Base-by-base conservation (phyloP, 92 coral and sea anemone species). In the Palythoa grandiflora region DNA sequence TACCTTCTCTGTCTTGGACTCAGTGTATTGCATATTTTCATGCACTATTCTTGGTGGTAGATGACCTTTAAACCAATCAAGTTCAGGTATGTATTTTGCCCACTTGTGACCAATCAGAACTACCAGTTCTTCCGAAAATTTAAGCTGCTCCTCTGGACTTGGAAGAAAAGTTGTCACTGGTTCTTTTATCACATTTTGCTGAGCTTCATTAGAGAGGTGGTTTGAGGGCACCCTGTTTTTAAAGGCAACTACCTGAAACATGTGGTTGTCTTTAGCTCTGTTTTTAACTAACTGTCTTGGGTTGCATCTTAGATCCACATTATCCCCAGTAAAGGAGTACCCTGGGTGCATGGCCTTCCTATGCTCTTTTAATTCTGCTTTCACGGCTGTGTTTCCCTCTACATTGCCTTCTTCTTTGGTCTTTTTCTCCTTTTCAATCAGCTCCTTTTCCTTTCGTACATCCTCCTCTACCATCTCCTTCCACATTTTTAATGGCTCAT, bases 271-370 rank as follows among this genome's bases (percentile, higher is more conserved):
- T 68, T 90, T 90, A 83, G 73, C 81, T 15, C 78, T 83, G 51
- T 90, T 90, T 84, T 13, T 50, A 60, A 38, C 36, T 36, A 78
- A 12, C 53, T 40, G 44, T n/a, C 68, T 78, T 2, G 44, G 60
- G 12, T 17, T 3, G 75, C 48, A 73, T 55, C 40, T 17, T 9
- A 78, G 3, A 9, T 15, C 53, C 71, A 74, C 79, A 74, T 39
- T 74, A 20, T 92, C 94, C 10, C 94, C 92, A 48, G 92, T 89
- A 17, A 92, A 89, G 11, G 94, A 89, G 68, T 92, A 92, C 1
- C 94, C 92, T 63, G 92, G 91, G 48, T 92, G 91, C 94, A 92
- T 92, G 48, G 2, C 68, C 72, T 77, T 20, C 70, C 91, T 86
- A 83, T 74, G 91, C n/a, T 14, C 20, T 14, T 66, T 17, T 20